Base-by-base conservation (phyloP, 2,113 vertebrate species). In the Chascanopsetta lugubris region DNA sequence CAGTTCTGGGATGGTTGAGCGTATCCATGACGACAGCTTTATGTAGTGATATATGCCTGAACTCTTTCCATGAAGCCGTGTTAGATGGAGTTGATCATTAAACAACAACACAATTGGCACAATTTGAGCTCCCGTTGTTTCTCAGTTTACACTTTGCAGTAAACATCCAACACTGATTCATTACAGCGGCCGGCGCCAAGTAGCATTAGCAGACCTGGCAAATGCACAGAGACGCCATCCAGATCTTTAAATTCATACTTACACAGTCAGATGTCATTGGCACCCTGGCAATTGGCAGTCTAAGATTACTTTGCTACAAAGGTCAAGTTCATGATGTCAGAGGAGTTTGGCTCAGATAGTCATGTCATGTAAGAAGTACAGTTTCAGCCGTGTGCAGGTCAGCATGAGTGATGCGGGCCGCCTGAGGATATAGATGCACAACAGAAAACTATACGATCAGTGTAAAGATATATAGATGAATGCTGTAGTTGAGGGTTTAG, bases 301-400 rank as follows among this genome's bases (percentile, higher is more conserved):
- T 77, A 66, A 81, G 77, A 61, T 89, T 73, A 73, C 56, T 69
- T 51, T 53, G 27, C 62, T 21, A 66, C 15, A 75, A 88, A 85
- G 72, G 83, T 77, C 72, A 75, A 40, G 76, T 21, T 48, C 9
- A 60, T 85, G 83, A 86, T 82, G 83, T 83, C 86, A 87, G 50
- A 4, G 32, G 26, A 32, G 55, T 51, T 69, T 47, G 57, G 61
- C 38, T n/a, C 40, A 30, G 8, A 58, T 34, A 40, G 54, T 54
- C 12, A 43, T 42, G 51, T 30, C 43, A 38, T 51, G n/a, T 45
- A 18, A 25, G 42, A 27, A n/a, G 8, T 24, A 21, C 18, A 21
- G 40, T 62, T 59, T n/a, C 4, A 17, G n/a, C n/a, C n/a, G n/a
- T n/a, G n/a, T n/a, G n/a, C n/a, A n/a, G n/a, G n/a, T n/a, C n/a